These are phyloP conservation scores for Drepanosiphum platanoidis DNA, from an alignment of 2,888 invertebrate species.

Conservation along the genomic window DNA sequence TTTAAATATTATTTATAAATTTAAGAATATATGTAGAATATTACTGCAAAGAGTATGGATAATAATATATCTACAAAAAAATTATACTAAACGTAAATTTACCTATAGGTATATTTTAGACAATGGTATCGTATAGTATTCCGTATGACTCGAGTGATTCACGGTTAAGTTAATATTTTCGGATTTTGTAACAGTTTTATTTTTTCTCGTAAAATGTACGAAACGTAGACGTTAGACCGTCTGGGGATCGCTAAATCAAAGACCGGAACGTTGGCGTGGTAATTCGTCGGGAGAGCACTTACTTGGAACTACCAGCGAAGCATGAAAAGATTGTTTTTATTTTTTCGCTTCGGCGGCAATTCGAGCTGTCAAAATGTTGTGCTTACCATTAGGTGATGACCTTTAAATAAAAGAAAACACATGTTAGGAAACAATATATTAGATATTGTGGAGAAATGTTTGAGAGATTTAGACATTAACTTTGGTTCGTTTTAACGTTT, in stretches of 20 bases:
- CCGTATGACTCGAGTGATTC: not conserved
- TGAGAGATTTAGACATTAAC: not conserved
- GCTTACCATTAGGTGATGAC: not conserved
- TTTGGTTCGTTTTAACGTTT: not conserved
- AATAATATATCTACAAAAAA: not conserved
- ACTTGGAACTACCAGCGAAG: slow-evolving; percentile 9
- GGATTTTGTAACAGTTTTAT: not conserved
- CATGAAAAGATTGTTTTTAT: slow-evolving; percentile 47
- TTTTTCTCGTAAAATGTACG: not conserved
- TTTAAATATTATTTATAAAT: not conserved
- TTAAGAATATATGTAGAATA: not conserved
- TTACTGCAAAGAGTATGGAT: not conserved
- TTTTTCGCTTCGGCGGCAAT: slow-evolving; percentile 27
- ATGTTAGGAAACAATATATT: not conserved
- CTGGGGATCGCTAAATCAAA: slow-evolving; percentile 53
- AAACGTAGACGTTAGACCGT: slow-evolving; percentile 5
- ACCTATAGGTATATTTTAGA: no score
- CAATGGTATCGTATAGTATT: not conserved
- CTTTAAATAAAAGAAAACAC: slow-evolving; percentile 17
- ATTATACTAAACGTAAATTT: not conserved
- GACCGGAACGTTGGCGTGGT: slow-evolving; percentile 13
- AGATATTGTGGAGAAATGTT: not conserved
- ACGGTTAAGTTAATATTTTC: not conserved
- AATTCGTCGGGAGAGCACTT: slow-evolving; percentile 45
- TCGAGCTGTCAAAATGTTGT: slow-evolving; percentile 31